A percentile compares a stretch with the other conserved stretches of the same genome.
These are phyloP conservation scores for Nomada fabriciana DNA, from an alignment of 2,888 invertebrate genomes.

Conservation along the genomic window DNA sequence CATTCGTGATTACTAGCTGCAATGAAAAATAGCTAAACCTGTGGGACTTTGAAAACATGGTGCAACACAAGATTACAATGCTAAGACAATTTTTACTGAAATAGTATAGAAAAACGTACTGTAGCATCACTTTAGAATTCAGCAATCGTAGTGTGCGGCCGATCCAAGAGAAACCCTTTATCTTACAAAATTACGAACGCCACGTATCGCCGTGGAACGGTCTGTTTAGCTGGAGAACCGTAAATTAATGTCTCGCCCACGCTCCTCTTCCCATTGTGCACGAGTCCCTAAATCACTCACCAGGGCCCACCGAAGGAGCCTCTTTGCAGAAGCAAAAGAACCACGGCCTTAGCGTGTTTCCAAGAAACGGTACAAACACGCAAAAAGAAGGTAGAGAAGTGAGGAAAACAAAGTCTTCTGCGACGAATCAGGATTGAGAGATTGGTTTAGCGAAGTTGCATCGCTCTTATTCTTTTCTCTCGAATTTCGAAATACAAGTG, in stretches of 20 bases:
- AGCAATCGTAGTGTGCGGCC: not conserved
- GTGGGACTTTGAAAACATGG: too few species aligned
- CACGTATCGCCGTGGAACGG: slow-evolving; percentile 21
- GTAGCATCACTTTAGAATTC: not conserved
- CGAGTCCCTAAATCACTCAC: slow-evolving; percentile 63
- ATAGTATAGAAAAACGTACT: not conserved
- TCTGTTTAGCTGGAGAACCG: slow-evolving; percentile 32
- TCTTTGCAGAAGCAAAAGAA: slow-evolving; percentile 37
- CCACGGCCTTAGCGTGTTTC: slow-evolving; percentile 10
- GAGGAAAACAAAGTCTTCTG: slow-evolving; percentile 45
- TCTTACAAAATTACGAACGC: slow-evolving; percentile 43
- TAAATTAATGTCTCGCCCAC: slow-evolving; percentile 64
- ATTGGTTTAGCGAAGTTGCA: slow-evolving; percentile 45
- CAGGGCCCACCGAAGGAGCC: slow-evolving; percentile 23
- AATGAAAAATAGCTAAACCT: too few species aligned
- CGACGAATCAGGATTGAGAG: slow-evolving; percentile 49
- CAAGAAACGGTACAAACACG: slow-evolving; percentile 6
- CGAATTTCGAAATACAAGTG: too few species aligned
- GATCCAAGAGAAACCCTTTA: slow-evolving; percentile 16
- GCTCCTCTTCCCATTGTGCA: slow-evolving; percentile 51
- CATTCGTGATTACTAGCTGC: too few species aligned
- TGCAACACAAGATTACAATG: too few species aligned
- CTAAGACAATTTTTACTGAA: not conserved
- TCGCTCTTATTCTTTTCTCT: slow-evolving; percentile 18
- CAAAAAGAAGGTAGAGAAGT: not conserved